Evolutionary conservation across 23 tunicate species (phyloP).

Genomic region (Styela plicata): DNA sequence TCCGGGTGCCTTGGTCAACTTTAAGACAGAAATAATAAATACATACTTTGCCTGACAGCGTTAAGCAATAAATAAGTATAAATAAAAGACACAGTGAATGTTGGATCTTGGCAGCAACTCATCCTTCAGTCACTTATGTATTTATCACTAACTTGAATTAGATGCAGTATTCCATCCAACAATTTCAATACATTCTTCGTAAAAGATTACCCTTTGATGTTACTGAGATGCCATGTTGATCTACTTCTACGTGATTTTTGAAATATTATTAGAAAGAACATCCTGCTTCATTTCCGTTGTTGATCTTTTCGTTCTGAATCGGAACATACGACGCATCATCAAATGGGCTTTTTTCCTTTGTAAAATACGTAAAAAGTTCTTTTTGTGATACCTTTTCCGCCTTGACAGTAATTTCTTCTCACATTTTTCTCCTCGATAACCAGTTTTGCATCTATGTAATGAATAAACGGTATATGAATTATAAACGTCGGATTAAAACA

Average conservation of each 20-base stretch:
- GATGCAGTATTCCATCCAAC: neutral
- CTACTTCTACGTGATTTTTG: neutral
- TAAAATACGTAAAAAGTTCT: neutral
- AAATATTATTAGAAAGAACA: neutral
- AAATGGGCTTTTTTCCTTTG: neutral
- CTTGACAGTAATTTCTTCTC: conserved; percentile 2
- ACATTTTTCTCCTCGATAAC: conserved; percentile 2
- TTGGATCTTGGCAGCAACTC: neutral
- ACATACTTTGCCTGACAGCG: neutral
- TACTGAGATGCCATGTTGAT: neutral
- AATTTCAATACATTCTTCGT: neutral
- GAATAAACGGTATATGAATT: too few relatives aligned
- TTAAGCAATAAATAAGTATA: neutral
- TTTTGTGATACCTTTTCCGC: conserved; percentile 12
- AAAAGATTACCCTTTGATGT: neutral
- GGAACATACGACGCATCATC: neutral
- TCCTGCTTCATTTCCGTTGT: neutral
- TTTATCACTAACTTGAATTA: neutral
- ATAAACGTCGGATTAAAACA: too few relatives aligned
- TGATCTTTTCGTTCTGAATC: neutral
- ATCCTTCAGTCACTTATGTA: neutral
- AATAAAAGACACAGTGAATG: neutral
- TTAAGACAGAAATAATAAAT: neutral
- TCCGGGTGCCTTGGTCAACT: neutral
- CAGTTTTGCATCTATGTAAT: conserved; percentile 11